Evolutionary conservation across 2,888 invertebrate genomes (phyloP).

Genomic region (Loripinus fragilis): DNA sequence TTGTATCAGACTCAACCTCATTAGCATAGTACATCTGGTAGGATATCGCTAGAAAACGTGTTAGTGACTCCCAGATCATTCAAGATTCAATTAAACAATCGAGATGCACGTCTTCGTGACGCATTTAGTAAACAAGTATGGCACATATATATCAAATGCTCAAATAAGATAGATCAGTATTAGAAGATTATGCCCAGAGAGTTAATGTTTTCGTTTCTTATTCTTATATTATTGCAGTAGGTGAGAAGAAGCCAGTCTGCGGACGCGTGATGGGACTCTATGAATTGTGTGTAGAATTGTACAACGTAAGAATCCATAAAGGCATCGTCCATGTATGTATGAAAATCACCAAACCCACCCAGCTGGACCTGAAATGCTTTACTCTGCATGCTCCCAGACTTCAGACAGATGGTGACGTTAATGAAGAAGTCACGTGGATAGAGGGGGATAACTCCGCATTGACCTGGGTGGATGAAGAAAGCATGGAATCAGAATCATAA

Average conservation of each 20-base stretch:
- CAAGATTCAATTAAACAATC: too few species aligned
- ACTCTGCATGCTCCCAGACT: neutral
- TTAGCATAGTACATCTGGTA: too few species aligned
- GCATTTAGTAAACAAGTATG: too few species aligned
- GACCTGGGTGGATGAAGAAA: neutral
- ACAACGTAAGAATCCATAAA: neutral
- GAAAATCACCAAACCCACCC: neutral
- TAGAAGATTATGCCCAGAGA: too few species aligned
- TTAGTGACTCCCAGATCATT: too few species aligned
- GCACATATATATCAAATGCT: too few species aligned
- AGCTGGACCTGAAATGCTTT: conserved; percentile 5
- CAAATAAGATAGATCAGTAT: too few species aligned
- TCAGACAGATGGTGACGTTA: neutral
- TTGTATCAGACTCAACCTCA: too few species aligned
- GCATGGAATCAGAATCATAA: too few species aligned
- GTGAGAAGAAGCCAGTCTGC: neutral
- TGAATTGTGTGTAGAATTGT: neutral
- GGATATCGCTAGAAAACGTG: too few species aligned
- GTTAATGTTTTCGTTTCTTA: neutral
- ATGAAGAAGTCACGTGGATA: neutral
- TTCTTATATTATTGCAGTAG: neutral
- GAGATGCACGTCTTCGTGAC: too few species aligned
- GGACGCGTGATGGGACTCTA: neutral
- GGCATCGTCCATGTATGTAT: neutral
- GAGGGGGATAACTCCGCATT: neutral